A percentile compares a stretch with the other conserved stretches of the same genome.
Evolutionary conservation across 35 echinoderm and acorn worm genomes (phyloP).

Genomic region (Diadema setosum): DNA sequence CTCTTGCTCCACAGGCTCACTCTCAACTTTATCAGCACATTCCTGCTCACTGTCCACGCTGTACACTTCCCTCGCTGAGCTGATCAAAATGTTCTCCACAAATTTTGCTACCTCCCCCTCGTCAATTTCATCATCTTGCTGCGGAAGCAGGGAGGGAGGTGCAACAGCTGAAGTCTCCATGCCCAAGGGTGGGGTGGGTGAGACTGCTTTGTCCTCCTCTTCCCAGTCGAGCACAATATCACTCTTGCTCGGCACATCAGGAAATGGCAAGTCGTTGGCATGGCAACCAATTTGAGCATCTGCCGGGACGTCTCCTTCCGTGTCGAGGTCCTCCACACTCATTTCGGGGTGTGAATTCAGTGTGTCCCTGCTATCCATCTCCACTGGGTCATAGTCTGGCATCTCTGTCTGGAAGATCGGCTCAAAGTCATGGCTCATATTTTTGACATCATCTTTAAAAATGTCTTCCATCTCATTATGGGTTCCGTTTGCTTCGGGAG

Average conservation of each 20-base stretch:
- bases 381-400: not conserved
- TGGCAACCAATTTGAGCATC: not conserved
- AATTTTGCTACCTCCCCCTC: slow-evolving; percentile 5
- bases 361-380: not conserved
- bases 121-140: not conserved
- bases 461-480: not conserved
- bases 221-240: not conserved
- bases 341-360: not conserved
- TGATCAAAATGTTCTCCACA: not conserved
- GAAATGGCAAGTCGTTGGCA: not conserved
- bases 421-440: not conserved
- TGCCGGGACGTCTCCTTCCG: not conserved
- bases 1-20: not conserved
- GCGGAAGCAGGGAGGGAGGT: not conserved
- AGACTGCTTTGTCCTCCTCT: not conserved
- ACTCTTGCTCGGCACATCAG: slow-evolving; percentile 16
- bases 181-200: not conserved
- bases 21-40: not conserved
- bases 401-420: not conserved
- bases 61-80: not conserved
- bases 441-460: not conserved
- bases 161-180: not conserved
- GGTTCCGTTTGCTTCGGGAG: not conserved
- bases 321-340: not conserved
- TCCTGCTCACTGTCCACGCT: not conserved